Conservation (phyloP, 2,888 invertebrate genomes). For the Aradus depressus region DNA sequence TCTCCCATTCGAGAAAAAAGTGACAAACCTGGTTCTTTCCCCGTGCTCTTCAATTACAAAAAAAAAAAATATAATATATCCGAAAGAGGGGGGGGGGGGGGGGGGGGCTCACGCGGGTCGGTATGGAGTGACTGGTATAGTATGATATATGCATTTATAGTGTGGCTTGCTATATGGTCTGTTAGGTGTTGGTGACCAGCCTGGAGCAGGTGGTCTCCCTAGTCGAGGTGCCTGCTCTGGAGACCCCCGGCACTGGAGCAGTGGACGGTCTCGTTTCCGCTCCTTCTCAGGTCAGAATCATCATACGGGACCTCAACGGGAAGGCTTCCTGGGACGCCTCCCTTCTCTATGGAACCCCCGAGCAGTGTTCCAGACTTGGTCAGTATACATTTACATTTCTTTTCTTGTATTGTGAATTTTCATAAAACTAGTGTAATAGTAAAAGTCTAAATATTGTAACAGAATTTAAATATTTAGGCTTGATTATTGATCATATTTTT, state of each 20-base stretch:
- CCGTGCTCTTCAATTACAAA: too few species aligned
- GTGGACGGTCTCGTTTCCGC: constrained; percentile 68
- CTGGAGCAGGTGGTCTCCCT: constrained; percentile 74
- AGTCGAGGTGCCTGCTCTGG: constrained; percentile 75
- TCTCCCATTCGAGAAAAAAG: too few species aligned
- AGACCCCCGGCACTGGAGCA: constrained; percentile 65
- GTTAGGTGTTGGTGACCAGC: constrained; percentile 75
- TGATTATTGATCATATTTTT: too few species aligned
- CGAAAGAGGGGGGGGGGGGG: too few species aligned
- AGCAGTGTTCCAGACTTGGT: constrained; percentile 27
- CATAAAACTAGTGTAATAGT: too few species aligned
- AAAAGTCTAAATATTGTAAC: too few species aligned
- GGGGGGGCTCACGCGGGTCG: too few species aligned
- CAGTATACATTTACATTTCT: neutral
- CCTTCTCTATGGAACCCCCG: constrained; percentile 69
- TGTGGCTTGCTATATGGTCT: constrained; percentile 33
- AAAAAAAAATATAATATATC: neutral
- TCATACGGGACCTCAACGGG: constrained; percentile 81
- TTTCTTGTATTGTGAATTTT: neutral
- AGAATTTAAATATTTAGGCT: too few species aligned
- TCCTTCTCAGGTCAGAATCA: constrained; percentile 70
- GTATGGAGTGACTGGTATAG: constrained; percentile 1
- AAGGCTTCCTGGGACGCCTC: constrained; percentile 96
- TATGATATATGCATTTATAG: constrained; percentile 11
- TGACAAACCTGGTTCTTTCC: too few species aligned